Conservation (phyloP, 2,797 vertebrate species). For the Poeciliopsis turneri region DNA sequence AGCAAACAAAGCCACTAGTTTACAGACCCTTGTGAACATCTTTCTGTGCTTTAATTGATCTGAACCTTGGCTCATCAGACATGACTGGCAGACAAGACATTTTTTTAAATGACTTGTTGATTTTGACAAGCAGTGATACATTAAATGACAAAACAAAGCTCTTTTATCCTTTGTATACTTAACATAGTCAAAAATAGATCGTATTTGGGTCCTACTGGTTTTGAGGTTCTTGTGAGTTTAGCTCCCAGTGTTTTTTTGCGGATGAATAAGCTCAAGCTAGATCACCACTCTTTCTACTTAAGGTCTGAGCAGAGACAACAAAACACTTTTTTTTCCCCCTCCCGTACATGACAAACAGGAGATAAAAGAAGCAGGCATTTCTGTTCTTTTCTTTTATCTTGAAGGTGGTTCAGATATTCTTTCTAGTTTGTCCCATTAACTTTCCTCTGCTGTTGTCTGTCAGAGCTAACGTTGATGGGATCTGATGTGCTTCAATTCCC, state of each 20-base stretch:
- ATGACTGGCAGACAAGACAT: neutral
- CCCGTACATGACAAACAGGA: conserved; percentile 19
- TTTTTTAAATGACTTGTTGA: neutral
- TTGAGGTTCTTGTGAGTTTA: neutral
- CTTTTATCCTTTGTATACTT: neutral
- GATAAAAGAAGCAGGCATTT: conserved; percentile 30
- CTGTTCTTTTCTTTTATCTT: conserved; percentile 39
- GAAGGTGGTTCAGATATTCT: conserved; percentile 38
- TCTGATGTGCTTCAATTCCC: conserved; percentile 32
- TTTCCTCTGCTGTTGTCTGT: conserved; percentile 38
- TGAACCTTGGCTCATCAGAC: neutral
- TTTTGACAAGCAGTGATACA: neutral
- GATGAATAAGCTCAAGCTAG: conserved; percentile 3
- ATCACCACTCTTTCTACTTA: neutral
- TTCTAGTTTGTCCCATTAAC: conserved; percentile 32
- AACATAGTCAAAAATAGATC: neutral
- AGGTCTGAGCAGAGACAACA: conserved; percentile 8
- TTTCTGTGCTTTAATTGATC: neutral
- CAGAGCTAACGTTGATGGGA: conserved; percentile 41
- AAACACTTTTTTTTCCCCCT: neutral
- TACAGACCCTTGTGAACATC: too few relatives aligned
- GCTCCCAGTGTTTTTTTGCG: neutral
- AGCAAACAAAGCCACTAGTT: neutral
- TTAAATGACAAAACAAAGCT: neutral
- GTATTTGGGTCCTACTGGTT: neutral